phyloP scores from a whole-genome alignment of 2,888 invertebrate genomes.

The Rhingia campestris region DNA sequence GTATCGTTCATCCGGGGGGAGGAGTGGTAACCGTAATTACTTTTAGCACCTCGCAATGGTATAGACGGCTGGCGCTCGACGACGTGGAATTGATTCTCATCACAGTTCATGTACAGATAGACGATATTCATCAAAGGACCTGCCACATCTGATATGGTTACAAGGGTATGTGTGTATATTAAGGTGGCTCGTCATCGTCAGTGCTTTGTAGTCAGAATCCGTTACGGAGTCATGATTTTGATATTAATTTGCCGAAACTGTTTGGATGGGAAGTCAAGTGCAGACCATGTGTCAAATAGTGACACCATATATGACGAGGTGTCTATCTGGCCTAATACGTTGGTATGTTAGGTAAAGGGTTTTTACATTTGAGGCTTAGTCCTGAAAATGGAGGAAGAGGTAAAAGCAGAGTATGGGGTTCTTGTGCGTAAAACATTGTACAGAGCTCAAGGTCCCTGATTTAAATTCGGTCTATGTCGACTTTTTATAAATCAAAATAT shows the following conservation, averaged over 20 bases:
- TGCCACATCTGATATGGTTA: neutral
- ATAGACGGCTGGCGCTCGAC: slow-evolving; percentile 6
- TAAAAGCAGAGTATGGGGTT: too few relatives aligned
- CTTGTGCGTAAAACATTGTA: too few relatives aligned
- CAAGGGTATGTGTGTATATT: neutral
- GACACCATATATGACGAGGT: too few relatives aligned
- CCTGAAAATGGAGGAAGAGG: too few relatives aligned
- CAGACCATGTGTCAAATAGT: neutral
- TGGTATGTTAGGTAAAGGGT: too few relatives aligned
- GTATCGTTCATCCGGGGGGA: neutral
- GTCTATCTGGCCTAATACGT: too few relatives aligned
- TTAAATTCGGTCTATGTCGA: too few relatives aligned
- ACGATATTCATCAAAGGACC: slow-evolving; percentile 25
- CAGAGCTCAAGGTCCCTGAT: too few relatives aligned
- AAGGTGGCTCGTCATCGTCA: neutral
- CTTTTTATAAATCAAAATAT: too few relatives aligned
- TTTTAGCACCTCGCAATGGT: slow-evolving; percentile 19
- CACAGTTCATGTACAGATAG: slow-evolving; percentile 8
- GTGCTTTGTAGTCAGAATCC: neutral
- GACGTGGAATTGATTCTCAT: slow-evolving; percentile 35
- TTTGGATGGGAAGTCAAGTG: neutral
- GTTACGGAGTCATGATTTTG: slow-evolving; percentile 13
- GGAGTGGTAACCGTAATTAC: slow-evolving; percentile 24
- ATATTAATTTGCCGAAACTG: neutral
- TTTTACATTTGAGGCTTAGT: too few relatives aligned